A percentile compares a stretch with the other conserved stretches of the same genome.
These are phyloP conservation scores for Leucopsar rothschildi DNA, from an alignment of 2,113 vertebrate species.

Conservation along the genomic window DNA sequence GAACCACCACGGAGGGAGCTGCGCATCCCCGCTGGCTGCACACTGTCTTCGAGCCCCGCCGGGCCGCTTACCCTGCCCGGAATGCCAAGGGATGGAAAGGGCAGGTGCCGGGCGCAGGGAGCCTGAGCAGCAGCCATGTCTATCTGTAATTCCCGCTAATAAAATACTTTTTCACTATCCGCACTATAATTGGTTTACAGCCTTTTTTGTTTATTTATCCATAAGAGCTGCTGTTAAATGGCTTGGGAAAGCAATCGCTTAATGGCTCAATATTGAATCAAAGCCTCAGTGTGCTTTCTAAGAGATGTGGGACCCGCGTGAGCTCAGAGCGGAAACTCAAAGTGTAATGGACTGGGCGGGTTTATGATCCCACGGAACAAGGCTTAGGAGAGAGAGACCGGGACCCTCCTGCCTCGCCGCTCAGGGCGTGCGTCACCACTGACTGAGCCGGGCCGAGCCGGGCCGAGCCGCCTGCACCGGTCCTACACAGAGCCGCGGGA, in stretches of 20 bases:
- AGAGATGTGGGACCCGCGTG: background rate
- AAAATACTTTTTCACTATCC: conserved; percentile 87
- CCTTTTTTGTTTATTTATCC: conserved; percentile 87
- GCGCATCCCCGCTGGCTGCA: background rate
- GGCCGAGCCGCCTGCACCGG: rapidly evolving
- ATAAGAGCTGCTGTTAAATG: conserved; percentile 90
- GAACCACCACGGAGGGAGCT: rapidly evolving
- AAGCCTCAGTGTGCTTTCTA: conserved; percentile 38
- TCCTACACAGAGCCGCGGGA: background rate
- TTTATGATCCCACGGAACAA: conserved; percentile 18
- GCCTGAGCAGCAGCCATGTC: conserved; percentile 13
- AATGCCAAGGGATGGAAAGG: background rate
- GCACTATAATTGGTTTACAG: conserved; percentile 89
- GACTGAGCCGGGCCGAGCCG: background rate
- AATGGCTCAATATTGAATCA: conserved; percentile 86
- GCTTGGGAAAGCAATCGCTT: conserved; percentile 80
- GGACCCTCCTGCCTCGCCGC: background rate
- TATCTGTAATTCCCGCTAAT: conserved; percentile 79
- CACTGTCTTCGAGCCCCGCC: background rate
- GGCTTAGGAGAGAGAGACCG: background rate
- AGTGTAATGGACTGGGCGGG: conserved; percentile 58
- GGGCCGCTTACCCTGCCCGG: background rate
- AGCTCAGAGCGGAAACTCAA: conserved; percentile 57
- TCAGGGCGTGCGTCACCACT: background rate
- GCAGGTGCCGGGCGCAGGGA: background rate